Evolutionary conservation across 2,797 vertebrate species (phyloP).

Genomic region (Jordanella pulchra): DNA sequence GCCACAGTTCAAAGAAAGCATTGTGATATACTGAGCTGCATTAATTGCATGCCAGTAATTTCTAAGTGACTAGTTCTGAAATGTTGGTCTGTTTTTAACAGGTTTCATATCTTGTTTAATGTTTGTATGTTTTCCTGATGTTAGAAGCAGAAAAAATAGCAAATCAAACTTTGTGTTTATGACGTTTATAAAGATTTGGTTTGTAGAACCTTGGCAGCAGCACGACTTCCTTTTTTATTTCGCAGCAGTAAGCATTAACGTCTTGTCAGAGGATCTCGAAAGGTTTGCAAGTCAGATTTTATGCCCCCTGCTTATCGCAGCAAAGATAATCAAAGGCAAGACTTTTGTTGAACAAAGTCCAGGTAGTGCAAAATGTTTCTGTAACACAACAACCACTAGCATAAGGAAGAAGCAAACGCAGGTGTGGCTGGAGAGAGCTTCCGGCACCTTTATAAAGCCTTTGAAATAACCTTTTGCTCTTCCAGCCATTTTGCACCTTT

Average conservation of each 20-base stretch:
- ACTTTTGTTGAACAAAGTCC: slow-evolving; percentile 57
- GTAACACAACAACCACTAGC: slow-evolving; percentile 23
- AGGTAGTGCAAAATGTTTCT: slow-evolving; percentile 57
- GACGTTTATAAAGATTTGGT: background rate
- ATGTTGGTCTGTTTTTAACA: slow-evolving; percentile 18
- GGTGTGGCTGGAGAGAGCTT: slow-evolving; percentile 41
- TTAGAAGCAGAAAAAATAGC: slow-evolving; percentile 1
- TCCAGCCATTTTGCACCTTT: slow-evolving; percentile 59
- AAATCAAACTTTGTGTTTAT: background rate
- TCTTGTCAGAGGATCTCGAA: slow-evolving; percentile 61
- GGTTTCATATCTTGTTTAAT: background rate
- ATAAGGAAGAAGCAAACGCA: slow-evolving; percentile 29
- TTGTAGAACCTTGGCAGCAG: slow-evolving; percentile 25
- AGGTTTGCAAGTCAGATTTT: slow-evolving; percentile 51
- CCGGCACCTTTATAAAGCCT: slow-evolving; percentile 56
- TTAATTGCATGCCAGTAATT: background rate
- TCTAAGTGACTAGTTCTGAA: background rate
- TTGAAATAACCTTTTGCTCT: slow-evolving; percentile 29
- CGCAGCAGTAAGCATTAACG: slow-evolving; percentile 44
- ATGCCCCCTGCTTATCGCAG: slow-evolving; percentile 54
- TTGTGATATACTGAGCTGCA: background rate
- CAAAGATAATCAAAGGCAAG: slow-evolving; percentile 40
- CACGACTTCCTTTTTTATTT: slow-evolving; percentile 35
- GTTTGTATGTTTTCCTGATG: slow-evolving; percentile 34
- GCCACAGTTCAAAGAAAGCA: background rate